Evolutionary conservation across 2,888 invertebrate species (phyloP), one percentile per base, ranked within the genome.

Genomic region (Diachrysia chrysitis): DNA sequence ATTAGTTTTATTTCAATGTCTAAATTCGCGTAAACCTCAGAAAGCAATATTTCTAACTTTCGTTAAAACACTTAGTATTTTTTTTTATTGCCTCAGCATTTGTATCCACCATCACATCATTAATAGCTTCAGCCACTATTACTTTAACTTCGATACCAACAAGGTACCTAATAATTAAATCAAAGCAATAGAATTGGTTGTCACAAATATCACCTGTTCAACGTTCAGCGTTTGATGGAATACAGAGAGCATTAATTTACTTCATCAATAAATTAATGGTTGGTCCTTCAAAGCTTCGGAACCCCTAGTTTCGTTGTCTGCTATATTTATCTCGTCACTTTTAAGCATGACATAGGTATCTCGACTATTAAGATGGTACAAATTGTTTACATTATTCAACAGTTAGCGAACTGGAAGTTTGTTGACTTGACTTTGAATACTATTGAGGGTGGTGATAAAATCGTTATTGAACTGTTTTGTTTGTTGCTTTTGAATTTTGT

Each of bases 221-320:
- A 42, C 60, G 63, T 42, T 58, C 55, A 25, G 21, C 62, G 58
- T 80, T 76, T 71, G 66, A 72, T 65, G 68, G 63, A 71, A 84
- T 60, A 73, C 67, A 69, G 62, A 70, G 58, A 42, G 66, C 35
- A 60, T 69, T 83, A 64, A 75, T 65, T 62, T 35, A 61, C 76
- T 62, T 77, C 75, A 75, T 78, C 73, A 76, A 83, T 81, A n/a
- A n/a, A 81, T 81, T 78, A 78, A 81, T 81, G 78, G 57, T 56
- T 54, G 61, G 69, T 63, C 61, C 72, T 60, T 73, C 58, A 65
- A 80, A 71, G 81, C 74, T 63, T 63, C 60, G 48, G 61, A 69
- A 61, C 79, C 42, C 5, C n/a, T 4, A 76, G 61, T 62, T 71
- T 65, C 69, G 64, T 42, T 42, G 42, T 74, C 70, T 69, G 71